Base-by-base conservation (phyloP, 2,113 vertebrate species). In the Lepisosteus osseus region DNA sequence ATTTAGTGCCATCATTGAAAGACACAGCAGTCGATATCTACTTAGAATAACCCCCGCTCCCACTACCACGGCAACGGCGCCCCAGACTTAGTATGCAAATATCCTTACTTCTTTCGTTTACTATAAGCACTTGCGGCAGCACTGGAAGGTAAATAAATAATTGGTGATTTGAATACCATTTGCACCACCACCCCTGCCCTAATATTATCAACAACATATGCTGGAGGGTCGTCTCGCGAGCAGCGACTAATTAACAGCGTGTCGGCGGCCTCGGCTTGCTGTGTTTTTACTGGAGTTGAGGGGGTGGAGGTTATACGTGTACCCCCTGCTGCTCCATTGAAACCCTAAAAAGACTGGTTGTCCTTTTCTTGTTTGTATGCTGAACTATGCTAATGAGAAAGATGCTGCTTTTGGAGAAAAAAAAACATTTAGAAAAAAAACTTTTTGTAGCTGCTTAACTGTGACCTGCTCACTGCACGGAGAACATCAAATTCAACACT, bases 301-400 rank as follows among this genome's bases (percentile, higher is more conserved):
- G 54, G 41, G 67, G 7, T 54, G 42, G 41, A 57, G 13, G 29
- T 55, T 29, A 56, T 7, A 42, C 56, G 43, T 74, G 47, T 45
- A 71, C 81, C 74, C 83, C 83, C 84, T 76, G 82, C 85, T 89
- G 82, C 84, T 88, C 76, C 63, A 84, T 84, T 78, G 83, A 83
- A 61, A 51, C 41, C 8, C 40, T 61, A 64, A 78, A 68, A 77
- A 78, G 42, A 61, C 76, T 74, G 68, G 67, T 76, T 17, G 72
- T 57, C 29, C 42, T 41, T 11, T 13, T 68, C 66, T 72, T 75
- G 81, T 77, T 75, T 78, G 64, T 57, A 77, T 82, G 72, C 78
- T 77, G 73, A 47, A 47, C 76, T 80, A 81, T 86, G 82, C 65
- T 90, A 85, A 87, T 85, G 80, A 76, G 57, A 54, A 78, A 61